These are phyloP conservation scores for Cylas formicarius DNA, from an alignment of 1,140 invertebrate species.

Conservation along the genomic window DNA sequence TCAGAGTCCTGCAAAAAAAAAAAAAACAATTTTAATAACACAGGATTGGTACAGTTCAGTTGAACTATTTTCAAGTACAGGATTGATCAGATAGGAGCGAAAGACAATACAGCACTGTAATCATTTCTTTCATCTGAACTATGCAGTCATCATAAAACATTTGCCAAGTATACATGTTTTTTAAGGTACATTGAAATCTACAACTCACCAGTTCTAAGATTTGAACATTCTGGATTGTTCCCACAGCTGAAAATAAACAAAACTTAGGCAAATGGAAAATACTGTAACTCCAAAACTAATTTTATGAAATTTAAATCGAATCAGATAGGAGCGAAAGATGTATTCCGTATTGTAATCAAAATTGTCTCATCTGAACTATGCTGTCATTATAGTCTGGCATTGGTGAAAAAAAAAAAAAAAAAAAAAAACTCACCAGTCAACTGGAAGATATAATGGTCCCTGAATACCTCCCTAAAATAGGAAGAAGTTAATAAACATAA, in stretches of 20 bases:
- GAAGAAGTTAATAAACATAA: neutral
- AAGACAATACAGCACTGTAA: conserved; percentile 30
- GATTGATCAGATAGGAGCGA: conserved; percentile 42
- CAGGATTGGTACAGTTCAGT: no score
- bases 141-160: conserved; percentile 37
- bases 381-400: conserved; percentile 35
- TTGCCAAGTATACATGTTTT: neutral
- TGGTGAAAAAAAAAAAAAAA: neutral
- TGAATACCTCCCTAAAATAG: neutral
- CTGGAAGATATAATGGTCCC: neutral
- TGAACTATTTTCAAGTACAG: no score
- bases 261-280: neutral
- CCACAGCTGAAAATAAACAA: neutral
- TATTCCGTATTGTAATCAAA: conserved; percentile 29
- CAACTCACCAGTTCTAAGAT: no score
- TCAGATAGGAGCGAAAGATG: conserved; percentile 47
- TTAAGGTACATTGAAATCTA: no score
- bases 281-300: neutral
- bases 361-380: conserved; percentile 42
- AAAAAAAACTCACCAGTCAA: neutral
- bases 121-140: conserved; percentile 41
- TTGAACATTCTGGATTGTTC: neutral
- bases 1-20: no score
- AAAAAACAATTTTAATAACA: no score
- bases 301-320: no score